These are phyloP conservation scores for Denticeps clupeoides DNA, from an alignment of 2,797 vertebrate genomes.

Conservation along the genomic window DNA sequence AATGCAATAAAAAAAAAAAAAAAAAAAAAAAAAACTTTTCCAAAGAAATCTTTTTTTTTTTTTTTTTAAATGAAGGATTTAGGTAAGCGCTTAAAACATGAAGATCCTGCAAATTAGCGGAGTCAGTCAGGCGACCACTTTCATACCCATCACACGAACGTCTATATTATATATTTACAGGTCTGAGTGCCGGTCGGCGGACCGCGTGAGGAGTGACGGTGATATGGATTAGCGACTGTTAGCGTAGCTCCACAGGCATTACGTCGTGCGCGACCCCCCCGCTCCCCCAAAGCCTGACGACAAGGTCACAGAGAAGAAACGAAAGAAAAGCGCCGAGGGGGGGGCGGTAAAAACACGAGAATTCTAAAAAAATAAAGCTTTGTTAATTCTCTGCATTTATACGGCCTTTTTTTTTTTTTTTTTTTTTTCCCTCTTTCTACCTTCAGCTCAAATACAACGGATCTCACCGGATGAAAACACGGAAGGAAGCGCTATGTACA, in stretches of 20 bases:
- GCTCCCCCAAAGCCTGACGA: constrained; percentile 42
- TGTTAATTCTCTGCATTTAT: constrained; percentile 63
- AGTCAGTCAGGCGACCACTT: too few relatives aligned
- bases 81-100: constrained; percentile 26
- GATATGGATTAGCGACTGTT: constrained; percentile 43
- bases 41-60: constrained; percentile 25
- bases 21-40: constrained; percentile 36
- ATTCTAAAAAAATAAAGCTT: constrained; percentile 74
- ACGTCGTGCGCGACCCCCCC: too few relatives aligned
- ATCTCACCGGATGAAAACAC: constrained; percentile 50
- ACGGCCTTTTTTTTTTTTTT: constrained; percentile 33
- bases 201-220: constrained; percentile 34
- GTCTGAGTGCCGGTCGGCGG: too few relatives aligned
- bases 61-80: constrained; percentile 20
- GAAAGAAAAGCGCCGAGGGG: constrained; percentile 39
- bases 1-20: constrained; percentile 30
- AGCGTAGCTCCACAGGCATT: too few relatives aligned
- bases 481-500: constrained; percentile 64
- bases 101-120: constrained; percentile 25
- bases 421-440: constrained; percentile 48
- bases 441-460: constrained; percentile 46
- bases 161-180: constrained; percentile 62
- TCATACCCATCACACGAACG: too few relatives aligned
- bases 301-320: constrained; percentile 21
- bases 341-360: constrained; percentile 25